Conservation (phyloP, 2,797 vertebrate species). For the Ctenopoma multispine region DNA sequence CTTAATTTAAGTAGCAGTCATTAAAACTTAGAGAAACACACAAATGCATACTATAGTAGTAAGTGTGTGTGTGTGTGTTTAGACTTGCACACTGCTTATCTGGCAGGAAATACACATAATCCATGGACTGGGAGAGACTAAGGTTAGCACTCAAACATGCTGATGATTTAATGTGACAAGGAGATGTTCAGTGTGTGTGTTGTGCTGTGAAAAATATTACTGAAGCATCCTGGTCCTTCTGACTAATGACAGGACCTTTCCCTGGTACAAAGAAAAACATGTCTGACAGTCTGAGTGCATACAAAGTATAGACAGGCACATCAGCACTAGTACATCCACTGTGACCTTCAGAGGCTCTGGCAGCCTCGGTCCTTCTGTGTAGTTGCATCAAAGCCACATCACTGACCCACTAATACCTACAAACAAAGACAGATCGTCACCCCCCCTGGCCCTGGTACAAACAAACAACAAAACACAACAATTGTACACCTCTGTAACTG, state of each 20-base stretch:
- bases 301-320: constrained; percentile 55
- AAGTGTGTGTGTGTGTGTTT: not conserved
- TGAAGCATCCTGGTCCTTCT: constrained; percentile 52
- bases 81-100: not conserved
- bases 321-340: constrained; percentile 49
- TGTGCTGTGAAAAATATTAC: constrained; percentile 60
- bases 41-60: constrained; percentile 9
- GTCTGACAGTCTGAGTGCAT: constrained; percentile 39
- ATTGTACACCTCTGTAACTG: constrained; percentile 51
- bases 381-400: constrained; percentile 75
- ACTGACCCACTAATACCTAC: constrained; percentile 67
- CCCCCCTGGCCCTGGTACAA: constrained; percentile 47
- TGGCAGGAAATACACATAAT: constrained; percentile 33
- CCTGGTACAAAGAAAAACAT: constrained; percentile 42
- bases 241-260: constrained; percentile 70
- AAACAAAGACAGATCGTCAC: constrained; percentile 70
- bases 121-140: constrained; percentile 13
- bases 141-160: constrained; percentile 28
- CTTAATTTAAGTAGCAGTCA: constrained; percentile 70
- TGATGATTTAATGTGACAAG: constrained; percentile 69
- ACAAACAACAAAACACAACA: constrained; percentile 68
- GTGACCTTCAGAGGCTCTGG: constrained; percentile 76
- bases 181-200: constrained; percentile 54
- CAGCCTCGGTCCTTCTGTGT: constrained; percentile 57
- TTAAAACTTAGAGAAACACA: constrained; percentile 62